Conservation (phyloP, 2,888 invertebrate species). For the Chrysodeixis includens region DNA sequence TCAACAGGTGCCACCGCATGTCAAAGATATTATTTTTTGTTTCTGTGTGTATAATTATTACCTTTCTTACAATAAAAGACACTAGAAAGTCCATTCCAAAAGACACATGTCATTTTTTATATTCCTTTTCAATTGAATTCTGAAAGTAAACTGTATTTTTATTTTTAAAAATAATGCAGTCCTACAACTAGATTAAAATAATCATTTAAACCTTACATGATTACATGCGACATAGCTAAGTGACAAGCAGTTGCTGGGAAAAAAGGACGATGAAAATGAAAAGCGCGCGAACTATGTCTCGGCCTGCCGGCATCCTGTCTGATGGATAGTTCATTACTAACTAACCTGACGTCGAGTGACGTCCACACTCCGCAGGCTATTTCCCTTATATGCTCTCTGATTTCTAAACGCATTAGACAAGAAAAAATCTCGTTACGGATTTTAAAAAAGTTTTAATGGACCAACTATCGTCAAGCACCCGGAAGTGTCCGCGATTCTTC, state of each 20-base stretch:
- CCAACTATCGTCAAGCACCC: conserved; percentile 28
- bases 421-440: conserved; percentile 46
- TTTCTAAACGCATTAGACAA: conserved; percentile 48
- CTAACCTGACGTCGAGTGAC: conserved; percentile 21
- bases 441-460: conserved; percentile 42
- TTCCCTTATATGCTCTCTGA: conserved; percentile 23
- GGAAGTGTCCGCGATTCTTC: conserved; percentile 47
- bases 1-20: too few species aligned
- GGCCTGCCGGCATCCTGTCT: neutral
- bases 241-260: neutral
- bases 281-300: neutral
- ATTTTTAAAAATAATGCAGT: too few species aligned
- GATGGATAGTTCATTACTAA: conserved; percentile 32
- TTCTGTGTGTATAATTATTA: too few species aligned
- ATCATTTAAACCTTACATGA: too few species aligned
- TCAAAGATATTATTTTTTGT: too few species aligned
- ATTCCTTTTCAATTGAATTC: too few species aligned
- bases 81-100: too few species aligned
- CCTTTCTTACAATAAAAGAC: too few species aligned
- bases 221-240: too few species aligned
- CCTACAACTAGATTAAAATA: too few species aligned
- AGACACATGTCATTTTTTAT: too few species aligned
- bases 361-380: conserved; percentile 16
- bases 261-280: neutral
- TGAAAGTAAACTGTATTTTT: too few species aligned